A percentile compares a stretch with the other conserved stretches of the same genome.
Conservation (phyloP, 2,113 vertebrate genomes). For the Pteronura brasiliensis region DNA sequence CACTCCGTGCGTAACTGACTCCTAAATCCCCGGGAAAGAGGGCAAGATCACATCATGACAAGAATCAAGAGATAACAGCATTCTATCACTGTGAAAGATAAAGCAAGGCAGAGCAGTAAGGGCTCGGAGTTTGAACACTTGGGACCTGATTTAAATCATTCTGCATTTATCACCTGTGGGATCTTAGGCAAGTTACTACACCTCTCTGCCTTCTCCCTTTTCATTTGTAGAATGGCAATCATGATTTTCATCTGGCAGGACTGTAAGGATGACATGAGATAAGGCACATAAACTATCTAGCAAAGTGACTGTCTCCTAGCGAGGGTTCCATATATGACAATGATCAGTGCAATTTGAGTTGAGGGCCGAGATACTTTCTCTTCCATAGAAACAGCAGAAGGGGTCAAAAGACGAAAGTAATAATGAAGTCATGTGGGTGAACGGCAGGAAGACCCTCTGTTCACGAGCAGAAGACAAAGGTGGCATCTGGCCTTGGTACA, state of each 20-base stretch:
- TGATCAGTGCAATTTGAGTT: background rate
- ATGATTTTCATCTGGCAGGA: conserved; percentile 11
- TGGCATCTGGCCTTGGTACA: background rate
- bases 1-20: background rate
- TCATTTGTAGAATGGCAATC: background rate
- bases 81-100: background rate
- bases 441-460: background rate
- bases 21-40: background rate
- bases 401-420: background rate
- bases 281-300: background rate
- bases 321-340: background rate
- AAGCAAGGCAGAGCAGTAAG: background rate
- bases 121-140: background rate
- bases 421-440: background rate
- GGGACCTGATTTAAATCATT: background rate
- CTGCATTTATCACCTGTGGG: background rate
- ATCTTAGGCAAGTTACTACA: background rate
- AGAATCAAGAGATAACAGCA: background rate
- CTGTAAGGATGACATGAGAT: background rate
- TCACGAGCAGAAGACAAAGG: background rate
- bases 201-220: conserved; percentile 11
- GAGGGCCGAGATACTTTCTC: background rate
- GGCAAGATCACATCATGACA: background rate
- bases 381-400: conserved; percentile 5
- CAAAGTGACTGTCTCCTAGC: background rate